phyloP scores from a whole-genome alignment of 2,797 vertebrate species.

The Lates japonicus region DNA sequence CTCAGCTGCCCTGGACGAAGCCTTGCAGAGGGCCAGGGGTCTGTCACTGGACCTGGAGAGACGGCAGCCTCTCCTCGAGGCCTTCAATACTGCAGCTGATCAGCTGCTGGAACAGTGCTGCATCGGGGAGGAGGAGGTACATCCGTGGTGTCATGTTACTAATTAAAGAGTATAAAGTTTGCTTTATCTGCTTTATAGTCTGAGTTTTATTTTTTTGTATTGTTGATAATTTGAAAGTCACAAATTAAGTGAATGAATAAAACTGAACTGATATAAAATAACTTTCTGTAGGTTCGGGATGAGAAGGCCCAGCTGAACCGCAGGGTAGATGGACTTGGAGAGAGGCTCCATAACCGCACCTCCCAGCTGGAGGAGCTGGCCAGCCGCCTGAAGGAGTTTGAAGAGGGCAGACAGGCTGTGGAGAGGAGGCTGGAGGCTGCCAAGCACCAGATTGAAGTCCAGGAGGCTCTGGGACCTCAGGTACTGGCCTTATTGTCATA shows the following conservation, averaged over 20 bases:
- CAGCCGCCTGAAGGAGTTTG: constrained; percentile 94
- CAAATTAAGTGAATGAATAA: not conserved
- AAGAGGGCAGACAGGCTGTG: constrained; percentile 93
- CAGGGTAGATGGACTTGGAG: constrained; percentile 90
- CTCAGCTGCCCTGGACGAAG: constrained; percentile 88
- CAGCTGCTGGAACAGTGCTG: constrained; percentile 93
- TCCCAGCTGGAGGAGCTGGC: constrained; percentile 94
- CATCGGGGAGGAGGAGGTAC: constrained; percentile 90
- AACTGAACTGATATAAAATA: not conserved
- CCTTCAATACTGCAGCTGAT: constrained; percentile 93
- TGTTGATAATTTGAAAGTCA: not conserved
- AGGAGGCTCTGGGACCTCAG: constrained; percentile 93
- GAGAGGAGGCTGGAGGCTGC: constrained; percentile 95
- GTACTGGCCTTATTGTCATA: constrained; percentile 42
- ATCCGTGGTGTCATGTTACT: not conserved
- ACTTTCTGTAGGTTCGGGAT: constrained; percentile 86
- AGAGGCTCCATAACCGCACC: constrained; percentile 89
- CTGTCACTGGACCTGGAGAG: constrained; percentile 92
- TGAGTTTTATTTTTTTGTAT: not conserved
- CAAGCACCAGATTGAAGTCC: constrained; percentile 96
- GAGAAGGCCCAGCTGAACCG: constrained; percentile 95
- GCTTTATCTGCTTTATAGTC: not conserved
- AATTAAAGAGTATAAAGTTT: not conserved
- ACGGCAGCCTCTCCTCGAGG: constrained; percentile 90
- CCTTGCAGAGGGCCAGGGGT: constrained; percentile 89